These are phyloP conservation scores for Mastomys natalensis DNA, from an alignment of 2,113 vertebrate genomes.

Conservation along the genomic window DNA sequence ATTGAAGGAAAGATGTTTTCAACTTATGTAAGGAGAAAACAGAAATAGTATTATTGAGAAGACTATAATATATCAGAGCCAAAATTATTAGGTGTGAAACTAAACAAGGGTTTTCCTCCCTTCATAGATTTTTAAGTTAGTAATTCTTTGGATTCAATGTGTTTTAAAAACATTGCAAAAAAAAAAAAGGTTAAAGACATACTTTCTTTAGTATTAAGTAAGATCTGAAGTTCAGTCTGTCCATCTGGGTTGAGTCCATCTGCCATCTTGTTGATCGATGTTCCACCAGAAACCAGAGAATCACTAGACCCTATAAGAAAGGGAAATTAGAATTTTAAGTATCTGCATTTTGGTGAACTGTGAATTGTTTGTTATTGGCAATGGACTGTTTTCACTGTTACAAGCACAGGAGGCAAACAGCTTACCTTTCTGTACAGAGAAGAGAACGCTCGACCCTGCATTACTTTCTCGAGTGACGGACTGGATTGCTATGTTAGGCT, in stretches of 20 bases:
- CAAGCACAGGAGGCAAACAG: background rate
- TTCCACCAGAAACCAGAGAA: conserved; percentile 51
- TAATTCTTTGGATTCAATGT: background rate
- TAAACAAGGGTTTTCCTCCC: background rate
- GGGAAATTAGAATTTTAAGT: conserved; percentile 20
- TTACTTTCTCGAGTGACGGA: background rate
- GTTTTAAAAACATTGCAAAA: conserved; percentile 4
- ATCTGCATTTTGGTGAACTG: conserved; percentile 17
- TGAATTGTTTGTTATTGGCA: background rate
- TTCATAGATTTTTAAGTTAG: background rate
- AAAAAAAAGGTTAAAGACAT: conserved; percentile 54
- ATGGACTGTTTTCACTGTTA: background rate
- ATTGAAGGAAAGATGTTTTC: too few relatives aligned
- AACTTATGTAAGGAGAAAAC: too few relatives aligned
- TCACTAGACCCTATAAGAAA: conserved; percentile 48
- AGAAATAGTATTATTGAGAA: conserved; percentile 13
- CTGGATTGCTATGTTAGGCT: conserved; percentile 70
- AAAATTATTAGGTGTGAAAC: conserved; percentile 21
- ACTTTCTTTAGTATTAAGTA: conserved; percentile 72
- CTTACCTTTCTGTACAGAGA: conserved; percentile 79
- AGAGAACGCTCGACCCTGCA: conserved; percentile 32
- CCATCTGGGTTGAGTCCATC: background rate
- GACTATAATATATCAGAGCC: background rate
- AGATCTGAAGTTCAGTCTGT: conserved; percentile 81
- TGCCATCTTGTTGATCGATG: background rate